Evolutionary conservation across 2,797 vertebrate species (phyloP).

Genomic region (Falco novaeseelandiae): DNA sequence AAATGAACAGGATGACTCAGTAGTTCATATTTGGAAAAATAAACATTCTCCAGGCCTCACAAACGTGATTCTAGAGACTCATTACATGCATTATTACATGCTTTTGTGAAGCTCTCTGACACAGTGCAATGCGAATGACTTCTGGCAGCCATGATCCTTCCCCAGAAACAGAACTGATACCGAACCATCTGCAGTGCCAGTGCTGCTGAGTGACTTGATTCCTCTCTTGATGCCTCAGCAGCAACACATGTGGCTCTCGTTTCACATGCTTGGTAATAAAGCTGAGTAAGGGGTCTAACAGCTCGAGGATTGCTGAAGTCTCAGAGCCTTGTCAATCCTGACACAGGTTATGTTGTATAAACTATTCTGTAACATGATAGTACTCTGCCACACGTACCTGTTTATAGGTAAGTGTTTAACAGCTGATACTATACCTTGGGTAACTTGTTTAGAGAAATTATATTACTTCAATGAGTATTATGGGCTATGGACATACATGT

Average conservation of each 20-base stretch:
- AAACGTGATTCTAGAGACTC: conserved; percentile 26
- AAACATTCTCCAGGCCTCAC: conserved; percentile 35
- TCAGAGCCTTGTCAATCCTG: neutral
- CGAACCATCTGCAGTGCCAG: neutral
- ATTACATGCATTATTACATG: neutral
- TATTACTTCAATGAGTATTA: neutral
- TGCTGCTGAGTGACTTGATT: neutral
- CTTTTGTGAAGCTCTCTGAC: neutral
- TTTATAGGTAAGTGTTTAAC: neutral
- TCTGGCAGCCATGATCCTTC: neutral
- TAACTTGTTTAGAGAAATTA: neutral
- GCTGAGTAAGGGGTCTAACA: neutral
- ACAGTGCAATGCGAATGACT: neutral
- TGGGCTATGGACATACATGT: neutral
- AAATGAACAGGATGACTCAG: conserved; percentile 51
- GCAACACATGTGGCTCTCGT: neutral
- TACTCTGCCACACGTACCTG: neutral
- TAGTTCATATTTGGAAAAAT: conserved; percentile 34
- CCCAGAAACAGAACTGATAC: neutral
- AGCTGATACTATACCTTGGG: neutral
- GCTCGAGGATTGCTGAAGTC: neutral
- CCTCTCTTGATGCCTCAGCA: neutral
- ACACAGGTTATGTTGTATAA: neutral
- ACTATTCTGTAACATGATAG: neutral
- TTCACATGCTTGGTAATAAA: neutral